A percentile compares a stretch with the other conserved stretches of the same genome.
These are phyloP conservation scores for Limenitis camilla DNA, from an alignment of 2,888 invertebrate species.

Conservation along the genomic window DNA sequence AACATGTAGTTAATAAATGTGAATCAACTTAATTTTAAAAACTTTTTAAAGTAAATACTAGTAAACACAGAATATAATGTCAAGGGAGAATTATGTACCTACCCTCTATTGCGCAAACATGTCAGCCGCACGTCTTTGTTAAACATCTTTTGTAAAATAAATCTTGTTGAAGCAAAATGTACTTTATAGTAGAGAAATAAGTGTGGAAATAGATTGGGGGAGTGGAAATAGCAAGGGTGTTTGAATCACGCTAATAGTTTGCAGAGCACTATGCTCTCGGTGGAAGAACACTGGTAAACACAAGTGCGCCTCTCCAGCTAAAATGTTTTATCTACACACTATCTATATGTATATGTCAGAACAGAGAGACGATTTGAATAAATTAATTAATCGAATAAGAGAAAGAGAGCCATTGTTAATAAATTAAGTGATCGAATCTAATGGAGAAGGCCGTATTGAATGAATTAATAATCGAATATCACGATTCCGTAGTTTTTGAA, in stretches of 20 bases:
- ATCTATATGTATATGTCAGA: not conserved
- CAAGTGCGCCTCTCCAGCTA: not conserved
- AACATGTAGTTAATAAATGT: no score
- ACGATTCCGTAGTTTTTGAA: no score
- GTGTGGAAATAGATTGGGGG: not conserved
- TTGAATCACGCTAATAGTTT: slow-evolving; percentile 7
- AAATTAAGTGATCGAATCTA: no score
- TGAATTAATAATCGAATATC: no score
- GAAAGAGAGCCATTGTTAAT: no score
- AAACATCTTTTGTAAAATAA: not conserved
- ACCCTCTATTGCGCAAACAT: slow-evolving; percentile 7
- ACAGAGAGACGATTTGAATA: no score
- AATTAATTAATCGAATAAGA: no score
- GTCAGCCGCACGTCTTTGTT: slow-evolving; percentile 3
- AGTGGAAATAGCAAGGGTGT: not conserved
- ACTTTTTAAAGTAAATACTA: not conserved
- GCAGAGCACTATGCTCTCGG: not conserved
- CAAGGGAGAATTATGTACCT: not conserved
- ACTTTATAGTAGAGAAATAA: not conserved
- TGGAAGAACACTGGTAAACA: not conserved
- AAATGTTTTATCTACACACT: not conserved
- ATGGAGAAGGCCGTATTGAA: no score
- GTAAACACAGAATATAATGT: not conserved
- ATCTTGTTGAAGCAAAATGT: not conserved
- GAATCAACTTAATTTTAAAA: no score